These are phyloP conservation scores for Incurvaria masculella DNA, from an alignment of 2,888 invertebrate species.

Conservation along the genomic window DNA sequence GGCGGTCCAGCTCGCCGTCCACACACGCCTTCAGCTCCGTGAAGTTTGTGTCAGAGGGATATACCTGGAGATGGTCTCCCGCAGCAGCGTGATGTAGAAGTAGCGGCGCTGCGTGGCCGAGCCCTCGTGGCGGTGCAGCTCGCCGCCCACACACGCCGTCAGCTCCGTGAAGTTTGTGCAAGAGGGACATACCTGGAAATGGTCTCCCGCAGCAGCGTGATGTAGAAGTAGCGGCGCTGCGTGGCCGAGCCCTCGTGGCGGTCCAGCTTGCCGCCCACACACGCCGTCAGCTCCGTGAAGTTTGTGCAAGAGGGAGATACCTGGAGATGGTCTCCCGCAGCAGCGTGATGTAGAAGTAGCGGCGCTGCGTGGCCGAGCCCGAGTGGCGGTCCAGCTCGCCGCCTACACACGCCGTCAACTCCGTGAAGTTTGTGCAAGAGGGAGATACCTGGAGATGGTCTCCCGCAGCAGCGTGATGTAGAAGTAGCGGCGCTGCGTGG, in stretches of 20 bases:
- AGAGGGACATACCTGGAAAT: constrained; percentile 74
- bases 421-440: constrained; percentile 99
- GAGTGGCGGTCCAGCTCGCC: constrained; percentile 89
- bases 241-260: constrained; percentile 82
- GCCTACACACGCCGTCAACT: constrained; percentile 88
- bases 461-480: constrained; percentile 95
- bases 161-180: constrained; percentile 98
- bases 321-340: constrained; percentile 89
- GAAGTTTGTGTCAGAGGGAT: constrained; percentile 82
- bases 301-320: constrained; percentile 90
- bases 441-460: constrained; percentile 79
- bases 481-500: constrained; percentile 84
- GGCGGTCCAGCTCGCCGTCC: constrained; percentile 85
- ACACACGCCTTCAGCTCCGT: constrained; percentile 93
- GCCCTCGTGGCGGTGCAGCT: constrained; percentile 88
- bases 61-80: constrained; percentile 84
- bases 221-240: constrained; percentile 91
- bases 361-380: constrained; percentile 72
- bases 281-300: constrained; percentile 93
- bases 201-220: constrained; percentile 92
- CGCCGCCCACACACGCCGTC: constrained; percentile 85
- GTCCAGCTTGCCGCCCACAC: constrained; percentile 89
- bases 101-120: constrained; percentile 79
- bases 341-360: constrained; percentile 96
- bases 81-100: constrained; percentile 92